Conservation (phyloP, 2,888 invertebrate species). For the Aleiodes alternator region DNA sequence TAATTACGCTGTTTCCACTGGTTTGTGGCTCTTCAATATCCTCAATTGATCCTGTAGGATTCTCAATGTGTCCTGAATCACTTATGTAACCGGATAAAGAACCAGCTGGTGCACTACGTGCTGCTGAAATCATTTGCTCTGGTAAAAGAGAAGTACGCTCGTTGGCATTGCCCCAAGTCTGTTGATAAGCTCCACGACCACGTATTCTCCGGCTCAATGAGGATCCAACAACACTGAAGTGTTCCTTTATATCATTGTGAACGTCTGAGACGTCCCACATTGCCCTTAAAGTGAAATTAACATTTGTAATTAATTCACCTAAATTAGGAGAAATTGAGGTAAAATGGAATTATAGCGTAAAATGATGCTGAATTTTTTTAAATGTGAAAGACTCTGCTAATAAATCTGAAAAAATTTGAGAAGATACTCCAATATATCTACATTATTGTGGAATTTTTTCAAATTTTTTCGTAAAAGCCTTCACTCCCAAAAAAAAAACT, state of each 20-base stretch:
- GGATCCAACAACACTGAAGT: conserved; percentile 92
- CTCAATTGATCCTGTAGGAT: conserved; percentile 8
- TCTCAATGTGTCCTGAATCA: conserved; percentile 37
- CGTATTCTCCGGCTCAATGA: conserved; percentile 86
- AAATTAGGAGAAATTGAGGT: too few relatives aligned
- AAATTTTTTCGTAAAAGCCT: too few relatives aligned
- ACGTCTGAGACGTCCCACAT: conserved; percentile 99
- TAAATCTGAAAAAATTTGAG: too few relatives aligned
- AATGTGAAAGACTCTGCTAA: too few relatives aligned
- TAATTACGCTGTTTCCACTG: conserved; percentile 16
- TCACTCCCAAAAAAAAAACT: too few relatives aligned
- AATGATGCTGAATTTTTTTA: too few relatives aligned
- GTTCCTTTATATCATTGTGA: conserved; percentile 93
- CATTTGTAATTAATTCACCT: not conserved
- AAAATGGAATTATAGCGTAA: too few relatives aligned
- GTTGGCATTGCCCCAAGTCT: conserved; percentile 79
- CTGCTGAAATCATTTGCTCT: conserved; percentile 56
- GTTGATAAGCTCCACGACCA: conserved; percentile 86
- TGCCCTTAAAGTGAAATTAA: conserved; percentile 74
- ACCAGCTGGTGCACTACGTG: conserved; percentile 62
- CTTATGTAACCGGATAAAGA: conserved; percentile 62
- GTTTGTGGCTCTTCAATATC: conserved; percentile 5
- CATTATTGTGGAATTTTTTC: too few relatives aligned
- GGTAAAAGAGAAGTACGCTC: conserved; percentile 71
- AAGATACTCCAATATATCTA: too few relatives aligned